Evolutionary conservation across 2,797 vertebrate species (phyloP).

Genomic region (Linurgus olivaceus): DNA sequence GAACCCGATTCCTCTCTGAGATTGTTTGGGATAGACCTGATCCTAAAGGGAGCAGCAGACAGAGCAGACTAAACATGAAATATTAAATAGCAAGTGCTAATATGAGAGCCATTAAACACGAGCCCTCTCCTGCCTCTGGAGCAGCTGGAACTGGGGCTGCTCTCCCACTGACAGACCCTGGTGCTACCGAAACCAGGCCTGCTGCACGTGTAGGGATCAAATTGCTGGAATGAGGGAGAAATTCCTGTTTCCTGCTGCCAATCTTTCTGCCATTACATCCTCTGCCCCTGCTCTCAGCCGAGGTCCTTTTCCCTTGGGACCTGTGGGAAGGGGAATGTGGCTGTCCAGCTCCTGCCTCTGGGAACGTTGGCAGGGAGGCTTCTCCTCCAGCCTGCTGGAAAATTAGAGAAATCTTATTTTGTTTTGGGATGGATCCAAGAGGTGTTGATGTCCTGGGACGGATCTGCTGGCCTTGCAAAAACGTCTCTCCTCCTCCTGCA

Average conservation of each 20-base stretch:
- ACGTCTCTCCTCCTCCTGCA: not conserved
- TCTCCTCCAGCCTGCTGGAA: not conserved
- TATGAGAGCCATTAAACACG: conserved; percentile 24
- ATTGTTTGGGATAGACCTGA: not conserved
- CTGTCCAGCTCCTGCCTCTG: not conserved
- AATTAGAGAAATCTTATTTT: conserved; percentile 32
- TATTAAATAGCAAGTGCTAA: conserved; percentile 53
- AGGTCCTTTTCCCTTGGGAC: not conserved
- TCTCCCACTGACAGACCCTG: not conserved
- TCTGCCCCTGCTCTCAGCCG: not conserved
- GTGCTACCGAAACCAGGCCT: not conserved
- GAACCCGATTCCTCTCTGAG: not conserved
- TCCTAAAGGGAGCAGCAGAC: conserved; percentile 37
- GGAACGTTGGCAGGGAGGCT: not conserved
- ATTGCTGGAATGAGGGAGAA: not conserved
- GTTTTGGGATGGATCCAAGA: conserved; percentile 31
- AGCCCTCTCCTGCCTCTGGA: not conserved
- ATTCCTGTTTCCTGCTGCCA: not conserved
- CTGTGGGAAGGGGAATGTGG: not conserved
- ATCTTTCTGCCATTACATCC: not conserved
- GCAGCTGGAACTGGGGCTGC: conserved; percentile 14
- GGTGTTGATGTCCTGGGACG: not conserved
- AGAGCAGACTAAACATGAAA: conserved; percentile 59
- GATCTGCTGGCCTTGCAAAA: not conserved
- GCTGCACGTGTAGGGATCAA: not conserved